phyloP scores from a whole-genome alignment of 1,140 invertebrate genomes.

The Trichoplusia ni region DNA sequence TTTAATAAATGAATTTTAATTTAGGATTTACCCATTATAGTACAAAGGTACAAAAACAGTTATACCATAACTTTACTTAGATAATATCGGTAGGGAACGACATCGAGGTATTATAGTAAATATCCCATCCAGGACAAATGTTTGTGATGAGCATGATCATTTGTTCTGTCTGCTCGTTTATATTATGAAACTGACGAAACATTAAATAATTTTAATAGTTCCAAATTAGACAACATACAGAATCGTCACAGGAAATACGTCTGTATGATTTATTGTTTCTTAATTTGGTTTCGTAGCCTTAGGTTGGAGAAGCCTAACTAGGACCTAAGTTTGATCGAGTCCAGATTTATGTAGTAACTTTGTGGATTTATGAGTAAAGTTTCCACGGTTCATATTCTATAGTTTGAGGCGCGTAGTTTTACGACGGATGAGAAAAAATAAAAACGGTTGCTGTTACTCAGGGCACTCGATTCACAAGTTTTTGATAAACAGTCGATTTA shows the following conservation, averaged over 20 bases:
- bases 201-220: neutral
- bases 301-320: neutral
- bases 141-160: too few relatives aligned
- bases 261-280: neutral
- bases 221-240: neutral
- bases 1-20: too few relatives aligned
- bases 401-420: neutral
- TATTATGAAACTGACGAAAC: neutral
- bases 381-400: neutral
- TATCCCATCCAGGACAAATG: too few relatives aligned
- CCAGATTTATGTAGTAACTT: slow-evolving; percentile 18
- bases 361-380: slow-evolving; percentile 14
- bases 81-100: too few relatives aligned
- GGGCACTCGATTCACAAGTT: neutral
- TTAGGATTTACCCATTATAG: too few relatives aligned
- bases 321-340: slow-evolving; percentile 20
- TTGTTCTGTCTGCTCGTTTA: too few relatives aligned
- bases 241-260: neutral
- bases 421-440: neutral
- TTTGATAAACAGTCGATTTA: neutral
- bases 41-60: too few relatives aligned
- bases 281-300: neutral
- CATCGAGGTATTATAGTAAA: too few relatives aligned
- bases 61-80: too few relatives aligned
- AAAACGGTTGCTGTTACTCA: neutral